Base-by-base conservation (phyloP, 2,113 vertebrate genomes). In the Ptilorrhoa leucosticta region DNA sequence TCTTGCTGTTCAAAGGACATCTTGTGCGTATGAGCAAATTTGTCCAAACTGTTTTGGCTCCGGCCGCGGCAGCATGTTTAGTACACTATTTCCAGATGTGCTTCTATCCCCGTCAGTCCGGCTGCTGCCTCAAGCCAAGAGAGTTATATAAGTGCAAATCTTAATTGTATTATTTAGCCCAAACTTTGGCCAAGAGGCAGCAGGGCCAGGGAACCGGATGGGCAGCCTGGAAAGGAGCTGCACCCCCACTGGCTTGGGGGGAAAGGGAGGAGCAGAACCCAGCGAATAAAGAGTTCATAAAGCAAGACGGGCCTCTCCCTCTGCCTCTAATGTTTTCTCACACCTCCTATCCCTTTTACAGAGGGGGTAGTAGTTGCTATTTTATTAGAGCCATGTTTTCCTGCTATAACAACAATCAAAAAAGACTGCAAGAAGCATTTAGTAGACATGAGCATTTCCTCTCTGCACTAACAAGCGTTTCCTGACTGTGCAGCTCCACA, bases 161-260 rank as follows among this genome's bases (percentile, higher is more conserved):
- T 86, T 94, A 96, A 97, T 94, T 97, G 91, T 93, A 87, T 95
- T 94, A 97, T 94, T 94, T 86, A 94, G 89, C 83, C 89, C 69
- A 93, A 96, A 71, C 7, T 10, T 28, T 89, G 91, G 89, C 91
- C 1, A 4, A 75, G 79, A 87, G 75, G 89, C 86, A 77, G 87
- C 3, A 0, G 54, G 91, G 86, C 61, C 0, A 4, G 58, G 60
- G 72, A 84, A 64, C 23, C 0, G 6, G 54, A 80, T 0, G 2
- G 85, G 84, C 64, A 75, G 84, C 28, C 73, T 28, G 75, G 72
- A 60, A 66, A 90, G 69, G 60, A 90, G 42, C 83, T 42, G 83
- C 58, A 53, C 26, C 63, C 39, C 47, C 54, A 15, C 27, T 1
- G 0, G 63, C 37, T 0, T 26, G 44, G 27, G 23, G 30, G 39